Evolutionary conservation across 2,888 invertebrate species (phyloP), one percentile per base, ranked within the genome.

Genomic region (Drosophila melanosoma): DNA sequence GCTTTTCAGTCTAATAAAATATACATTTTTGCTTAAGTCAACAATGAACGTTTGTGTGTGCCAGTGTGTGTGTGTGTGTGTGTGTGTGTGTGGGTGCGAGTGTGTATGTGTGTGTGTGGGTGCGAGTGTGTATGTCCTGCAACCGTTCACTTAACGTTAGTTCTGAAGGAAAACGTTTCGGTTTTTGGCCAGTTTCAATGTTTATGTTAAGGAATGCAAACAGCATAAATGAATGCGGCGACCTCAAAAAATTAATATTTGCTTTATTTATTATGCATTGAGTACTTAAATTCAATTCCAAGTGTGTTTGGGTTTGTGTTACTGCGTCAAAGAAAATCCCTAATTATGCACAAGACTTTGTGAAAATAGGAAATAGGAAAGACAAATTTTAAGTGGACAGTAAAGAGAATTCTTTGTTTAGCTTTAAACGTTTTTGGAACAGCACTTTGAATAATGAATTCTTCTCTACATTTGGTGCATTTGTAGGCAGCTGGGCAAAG

Each of bases 181-280:
- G 38, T 56, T 59, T 66, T 38, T 69, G 5, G 6, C 23, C 36
- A 54, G 36, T 36, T 54, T 54, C 26, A 38, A 12, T 56, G 56
- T 63, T 72, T 69, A 53, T 51, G 53, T 72, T 72, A 40, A 58
- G 68, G 56, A 75, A 67, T 71, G 71, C 69, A 87, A 89, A 82
- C 67, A 82, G 62, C 64, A 69, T 67, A 81, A 78, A 71, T 64
- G 48, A 82, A 84, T 61, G 48, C 54, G 42, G 53, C 59, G 54
- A 67, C 56, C 62, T 69, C 56, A 65, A 61, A 87, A 88, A 87
- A 82, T 77, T 74, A 87, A 84, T 87, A 82, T 83, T 83, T 90
- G 87, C 87, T 73, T 79, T 84, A 87, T 89, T 87, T 87, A 82
- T 78, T 87, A 87, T 87, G 90, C 89, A 87, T 89, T 85, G 69